Evolutionary conservation across 92 coral and sea anemone genomes (phyloP).

Genomic region (Parazoanthus atlanticus): DNA sequence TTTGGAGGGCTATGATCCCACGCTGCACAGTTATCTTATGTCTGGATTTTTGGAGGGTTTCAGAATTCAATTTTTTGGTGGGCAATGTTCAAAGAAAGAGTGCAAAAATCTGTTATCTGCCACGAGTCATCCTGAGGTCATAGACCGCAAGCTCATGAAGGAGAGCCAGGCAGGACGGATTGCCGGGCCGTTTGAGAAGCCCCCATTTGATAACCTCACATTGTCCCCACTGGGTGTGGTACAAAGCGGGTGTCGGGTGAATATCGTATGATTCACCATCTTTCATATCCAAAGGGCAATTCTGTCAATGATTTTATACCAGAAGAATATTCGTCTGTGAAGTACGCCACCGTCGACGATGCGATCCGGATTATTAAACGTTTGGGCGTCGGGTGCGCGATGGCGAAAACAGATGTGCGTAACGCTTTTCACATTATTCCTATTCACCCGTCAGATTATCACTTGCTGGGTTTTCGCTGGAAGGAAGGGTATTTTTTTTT

Average conservation of each 20-base stretch:
- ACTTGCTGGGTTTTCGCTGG: neutral
- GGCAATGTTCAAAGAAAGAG: too few relatives aligned
- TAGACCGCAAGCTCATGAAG: neutral
- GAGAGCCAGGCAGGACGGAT: neutral
- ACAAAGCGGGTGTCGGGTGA: neutral
- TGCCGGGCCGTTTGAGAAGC: neutral
- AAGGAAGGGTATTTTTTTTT: too few relatives aligned
- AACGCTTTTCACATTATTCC: neutral
- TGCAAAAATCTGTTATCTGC: neutral
- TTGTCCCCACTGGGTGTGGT: neutral
- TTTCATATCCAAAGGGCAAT: neutral
- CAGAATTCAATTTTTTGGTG: too few relatives aligned
- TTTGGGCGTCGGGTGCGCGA: neutral
- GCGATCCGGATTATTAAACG: neutral
- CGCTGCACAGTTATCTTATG: too few relatives aligned
- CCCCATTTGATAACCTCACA: neutral
- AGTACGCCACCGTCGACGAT: neutral
- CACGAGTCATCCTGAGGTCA: neutral
- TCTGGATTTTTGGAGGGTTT: too few relatives aligned
- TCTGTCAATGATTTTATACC: neutral
- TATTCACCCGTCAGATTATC: neutral
- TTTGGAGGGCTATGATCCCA: too few relatives aligned
- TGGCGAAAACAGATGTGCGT: too few relatives aligned
- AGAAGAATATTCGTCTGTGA: neutral
- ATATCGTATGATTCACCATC: neutral